Conservation (phyloP, 2,888 invertebrate genomes). For the Tuta absoluta region DNA sequence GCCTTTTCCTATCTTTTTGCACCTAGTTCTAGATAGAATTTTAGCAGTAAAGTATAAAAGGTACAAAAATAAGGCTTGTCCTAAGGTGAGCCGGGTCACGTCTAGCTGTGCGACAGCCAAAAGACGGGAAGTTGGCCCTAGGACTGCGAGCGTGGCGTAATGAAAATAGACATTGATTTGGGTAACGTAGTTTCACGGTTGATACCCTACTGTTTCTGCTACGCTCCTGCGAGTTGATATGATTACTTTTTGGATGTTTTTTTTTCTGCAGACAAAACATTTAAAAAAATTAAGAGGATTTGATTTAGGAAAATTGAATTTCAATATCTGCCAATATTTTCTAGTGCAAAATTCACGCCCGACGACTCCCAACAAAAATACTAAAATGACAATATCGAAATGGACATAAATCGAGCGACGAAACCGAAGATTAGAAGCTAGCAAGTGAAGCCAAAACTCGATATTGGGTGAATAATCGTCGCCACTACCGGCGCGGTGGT, state of each 20-base stretch:
- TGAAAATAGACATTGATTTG: slow-evolving; percentile 59
- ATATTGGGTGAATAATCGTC: slow-evolving; percentile 81
- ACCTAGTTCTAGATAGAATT: too few relatives aligned
- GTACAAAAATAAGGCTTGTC: too few relatives aligned
- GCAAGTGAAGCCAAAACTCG: slow-evolving; percentile 80
- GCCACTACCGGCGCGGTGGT: slow-evolving; percentile 78
- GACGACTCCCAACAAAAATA: slow-evolving; percentile 28
- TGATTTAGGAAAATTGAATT: not conserved
- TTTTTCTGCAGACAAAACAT: not conserved
- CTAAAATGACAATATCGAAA: slow-evolving; percentile 35
- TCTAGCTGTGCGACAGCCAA: slow-evolving; percentile 55
- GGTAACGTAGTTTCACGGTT: slow-evolving; percentile 30
- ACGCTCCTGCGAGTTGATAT: not conserved
- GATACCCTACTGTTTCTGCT: slow-evolving; percentile 2
- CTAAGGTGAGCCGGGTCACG: slow-evolving; percentile 49
- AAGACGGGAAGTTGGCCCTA: slow-evolving; percentile 52
- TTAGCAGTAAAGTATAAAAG: too few relatives aligned
- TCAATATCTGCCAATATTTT: not conserved
- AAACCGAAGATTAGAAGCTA: slow-evolving; percentile 76
- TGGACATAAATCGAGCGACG: slow-evolving; percentile 67
- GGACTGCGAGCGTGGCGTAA: slow-evolving; percentile 49
- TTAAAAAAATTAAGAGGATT: not conserved
- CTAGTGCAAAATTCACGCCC: slow-evolving; percentile 20
- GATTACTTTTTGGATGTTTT: not conserved
- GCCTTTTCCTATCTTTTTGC: too few relatives aligned